These are phyloP conservation scores for Pachyrhynchus sulphureomaculatus DNA, from an alignment of 1,140 invertebrate genomes.

Conservation along the genomic window DNA sequence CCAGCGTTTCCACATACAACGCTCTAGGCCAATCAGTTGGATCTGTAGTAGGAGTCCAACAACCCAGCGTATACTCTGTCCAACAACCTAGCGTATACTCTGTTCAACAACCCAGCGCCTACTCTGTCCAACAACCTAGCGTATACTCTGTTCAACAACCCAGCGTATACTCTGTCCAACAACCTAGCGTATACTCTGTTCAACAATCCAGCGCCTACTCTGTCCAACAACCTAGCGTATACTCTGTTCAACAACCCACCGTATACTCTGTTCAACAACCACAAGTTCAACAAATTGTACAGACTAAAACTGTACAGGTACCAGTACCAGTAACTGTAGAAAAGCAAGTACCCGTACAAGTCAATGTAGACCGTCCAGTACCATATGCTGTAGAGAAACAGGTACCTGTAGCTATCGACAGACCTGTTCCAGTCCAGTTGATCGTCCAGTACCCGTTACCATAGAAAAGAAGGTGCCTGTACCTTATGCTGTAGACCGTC, in stretches of 20 bases:
- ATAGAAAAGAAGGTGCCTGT: slow-evolving; percentile 28
- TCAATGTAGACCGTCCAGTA: not conserved
- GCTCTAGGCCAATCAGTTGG: not conserved
- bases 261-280: not conserved
- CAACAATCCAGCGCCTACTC: not conserved
- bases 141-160: not conserved
- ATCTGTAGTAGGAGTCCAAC: not conserved
- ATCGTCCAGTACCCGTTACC: slow-evolving; percentile 20
- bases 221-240: not conserved
- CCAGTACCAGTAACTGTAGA: slow-evolving; percentile 17
- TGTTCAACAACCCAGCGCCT: not conserved
- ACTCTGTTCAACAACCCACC: not conserved
- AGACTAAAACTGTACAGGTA: slow-evolving; percentile 13
- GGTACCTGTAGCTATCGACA: slow-evolving; percentile 22
- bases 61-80: not conserved
- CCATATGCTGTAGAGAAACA: slow-evolving; percentile 23
- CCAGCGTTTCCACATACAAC: not conserved
- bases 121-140: not conserved
- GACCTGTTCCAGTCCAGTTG: slow-evolving; percentile 11
- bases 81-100: not conserved
- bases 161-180: not conserved
- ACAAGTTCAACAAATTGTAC: not conserved
- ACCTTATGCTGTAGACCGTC: slow-evolving; percentile 20
- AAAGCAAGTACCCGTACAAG: slow-evolving; percentile 7
- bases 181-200: not conserved